Conservation (phyloP, 1,140 invertebrate species). For the Sycobia sp. region DNA sequence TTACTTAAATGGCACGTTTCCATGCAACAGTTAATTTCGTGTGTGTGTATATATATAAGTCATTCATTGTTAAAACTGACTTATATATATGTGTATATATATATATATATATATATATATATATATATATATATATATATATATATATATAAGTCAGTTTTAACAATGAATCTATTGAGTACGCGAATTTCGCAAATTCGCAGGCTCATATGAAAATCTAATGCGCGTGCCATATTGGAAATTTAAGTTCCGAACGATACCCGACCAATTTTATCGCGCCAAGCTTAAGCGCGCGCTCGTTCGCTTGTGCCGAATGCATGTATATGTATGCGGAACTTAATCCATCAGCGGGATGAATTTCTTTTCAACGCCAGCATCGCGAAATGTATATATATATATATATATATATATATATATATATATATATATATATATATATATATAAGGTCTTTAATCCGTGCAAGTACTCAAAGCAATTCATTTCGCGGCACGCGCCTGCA, state of each 20-base stretch:
- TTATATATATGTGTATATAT: background rate
- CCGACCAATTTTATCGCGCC: background rate
- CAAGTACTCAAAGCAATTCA: conserved; percentile 24
- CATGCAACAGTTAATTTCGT: too few species aligned
- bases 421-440: too few species aligned
- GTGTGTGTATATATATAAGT: too few species aligned
- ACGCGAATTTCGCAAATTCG: background rate
- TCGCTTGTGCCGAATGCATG: too few species aligned
- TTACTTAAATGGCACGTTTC: too few species aligned
- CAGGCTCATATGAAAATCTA: background rate
- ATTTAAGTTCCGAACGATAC: conserved; percentile 9
- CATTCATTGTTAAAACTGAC: too few species aligned
- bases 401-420: too few species aligned
- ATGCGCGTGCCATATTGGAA: background rate
- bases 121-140: conserved; percentile 5
- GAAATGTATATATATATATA: too few species aligned
- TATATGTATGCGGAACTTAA: too few species aligned
- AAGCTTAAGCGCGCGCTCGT: too few species aligned
- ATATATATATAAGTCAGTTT: too few species aligned
- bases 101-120: background rate
- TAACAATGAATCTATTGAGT: background rate
- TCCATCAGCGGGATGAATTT: conserved; percentile 27
- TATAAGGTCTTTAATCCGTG: conserved; percentile 25
- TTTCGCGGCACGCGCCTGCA: conserved; percentile 5
- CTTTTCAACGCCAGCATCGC: conserved; percentile 11